Evolutionary conservation across 1,140 invertebrate species (phyloP), one percentile per base, ranked within the genome.

Genomic region (Chironomus striatipennis): DNA sequence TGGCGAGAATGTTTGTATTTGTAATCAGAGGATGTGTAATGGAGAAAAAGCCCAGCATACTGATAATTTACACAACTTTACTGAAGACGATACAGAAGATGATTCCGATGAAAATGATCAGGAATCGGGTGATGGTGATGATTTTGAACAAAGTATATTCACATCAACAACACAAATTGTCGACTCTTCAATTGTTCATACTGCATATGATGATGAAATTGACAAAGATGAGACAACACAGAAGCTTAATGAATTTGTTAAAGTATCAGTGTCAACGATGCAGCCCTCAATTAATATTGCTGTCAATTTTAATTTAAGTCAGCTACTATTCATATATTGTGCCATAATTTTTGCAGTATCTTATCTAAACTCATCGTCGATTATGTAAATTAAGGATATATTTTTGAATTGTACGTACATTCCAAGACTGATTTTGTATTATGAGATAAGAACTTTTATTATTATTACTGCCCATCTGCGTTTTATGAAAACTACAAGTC

Each of bases 281-380:
- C n/a, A 17, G 5, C 65, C 65, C 65, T 20, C 65, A 18, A 21
- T 20, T 70, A 70, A 70, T 18, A 21, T 10, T 18, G 65, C 65
- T 70, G 65, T 70, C 65, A 70, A 7, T 70, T 70, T 70, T 70
- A n/a, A 70, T 70, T 70, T 70, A 70, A 70, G n/a, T n/a, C 47
- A 57, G n/a, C n/a, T 57, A 57, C 5, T n/a, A 15, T 57, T 57
- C 24, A 57, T 57, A n/a, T 57, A n/a, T n/a, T 57, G 47, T 57
- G 47, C n/a, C n/a, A 57, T n/a, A n/a, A 15, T 57, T 57, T 57
- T 57, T 57, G 47, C 47, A 57, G 8, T 57, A 34, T 34, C 24
- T 34, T 34, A 34, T 34, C 24, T 34, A 34, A 34, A 34, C 5
- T 34, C 24, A 34, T 34, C 24, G 24, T 34, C 24, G 24, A 34